phyloP scores from a whole-genome alignment of 2,113 vertebrate species.

The Fulmarus glacialis region DNA sequence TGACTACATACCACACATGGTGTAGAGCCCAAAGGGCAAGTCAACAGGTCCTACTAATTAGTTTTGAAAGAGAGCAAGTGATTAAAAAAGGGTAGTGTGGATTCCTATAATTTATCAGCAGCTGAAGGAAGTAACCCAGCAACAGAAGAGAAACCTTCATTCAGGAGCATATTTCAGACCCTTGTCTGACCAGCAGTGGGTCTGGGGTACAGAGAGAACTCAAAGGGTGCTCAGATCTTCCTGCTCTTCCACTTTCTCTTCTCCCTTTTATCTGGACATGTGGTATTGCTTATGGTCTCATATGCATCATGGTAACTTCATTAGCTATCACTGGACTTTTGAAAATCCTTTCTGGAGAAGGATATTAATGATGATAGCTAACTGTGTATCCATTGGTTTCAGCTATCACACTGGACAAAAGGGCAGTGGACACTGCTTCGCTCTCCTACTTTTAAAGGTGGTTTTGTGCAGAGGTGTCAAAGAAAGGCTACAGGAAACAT shows the following conservation, averaged over 20 bases:
- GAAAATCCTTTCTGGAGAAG: neutral
- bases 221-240: neutral
- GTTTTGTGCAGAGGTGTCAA: neutral
- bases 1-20: neutral
- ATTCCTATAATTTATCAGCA: neutral
- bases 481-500: neutral
- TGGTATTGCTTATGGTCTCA: neutral
- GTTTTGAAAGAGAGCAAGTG: neutral
- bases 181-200: neutral
- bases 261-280: neutral
- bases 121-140: neutral
- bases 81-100: neutral
- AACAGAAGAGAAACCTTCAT: neutral
- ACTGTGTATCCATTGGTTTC: neutral
- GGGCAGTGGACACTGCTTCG: neutral
- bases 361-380: neutral
- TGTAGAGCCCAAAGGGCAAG: neutral
- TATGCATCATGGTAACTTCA: neutral
- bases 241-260: neutral
- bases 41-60: neutral
- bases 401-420: neutral
- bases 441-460: neutral
- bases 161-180: neutral
- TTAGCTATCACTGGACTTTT: neutral
- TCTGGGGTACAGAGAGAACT: neutral